Base-by-base conservation (phyloP, 2,113 vertebrate genomes). In the Barbus barbus region DNA sequence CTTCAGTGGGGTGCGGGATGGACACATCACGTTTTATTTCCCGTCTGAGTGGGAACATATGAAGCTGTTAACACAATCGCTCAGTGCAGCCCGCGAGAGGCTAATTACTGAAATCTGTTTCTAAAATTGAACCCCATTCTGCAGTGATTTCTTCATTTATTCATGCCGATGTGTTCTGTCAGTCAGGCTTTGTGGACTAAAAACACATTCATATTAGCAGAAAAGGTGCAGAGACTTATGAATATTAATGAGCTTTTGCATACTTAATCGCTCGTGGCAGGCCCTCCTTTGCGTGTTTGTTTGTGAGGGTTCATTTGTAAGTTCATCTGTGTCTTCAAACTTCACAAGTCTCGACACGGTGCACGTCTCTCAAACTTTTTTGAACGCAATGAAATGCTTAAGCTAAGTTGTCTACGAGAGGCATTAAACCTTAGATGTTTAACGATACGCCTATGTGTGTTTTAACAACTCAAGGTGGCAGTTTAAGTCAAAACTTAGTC, bases 131-230 rank as follows among this genome's bases (percentile, higher is more conserved):
- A 41, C 75, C 71, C 41, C 36, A 48, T 85, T 82, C 84, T 53
- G 71, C 61, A 6, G 65, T 58, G 83, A 85, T 74, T 83, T 87
- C 75, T 69, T 85, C 69, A 78, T 86, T 83, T 84, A 82, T 78
- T 82, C 75, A 36, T 28, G 58, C 41, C 18, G 80, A 88, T 86
- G 77, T 87, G 46, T 85, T 86, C 84, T 69, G 86, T 88, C 89
- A 88, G 80, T 90, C 84, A 90, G 63, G 75, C 48, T 60, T 84
- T 61, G 4, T 26, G 16, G 36, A 58, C 74, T 72, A 69, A 76
- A 24, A 71, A 83, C 67, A 78, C 84, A 71, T 83, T 80, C 67
- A 79, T 36, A 80, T 67, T 46, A 28, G 76, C 28, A 78, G 46
- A 36, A 33, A 33, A 83, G 67, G 41, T 28, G 28, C 69, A 63